A percentile compares a stretch with the other conserved stretches of the same genome.
Conservation (phyloP, 2,888 invertebrate species). For the Exocentrus adspersus region DNA sequence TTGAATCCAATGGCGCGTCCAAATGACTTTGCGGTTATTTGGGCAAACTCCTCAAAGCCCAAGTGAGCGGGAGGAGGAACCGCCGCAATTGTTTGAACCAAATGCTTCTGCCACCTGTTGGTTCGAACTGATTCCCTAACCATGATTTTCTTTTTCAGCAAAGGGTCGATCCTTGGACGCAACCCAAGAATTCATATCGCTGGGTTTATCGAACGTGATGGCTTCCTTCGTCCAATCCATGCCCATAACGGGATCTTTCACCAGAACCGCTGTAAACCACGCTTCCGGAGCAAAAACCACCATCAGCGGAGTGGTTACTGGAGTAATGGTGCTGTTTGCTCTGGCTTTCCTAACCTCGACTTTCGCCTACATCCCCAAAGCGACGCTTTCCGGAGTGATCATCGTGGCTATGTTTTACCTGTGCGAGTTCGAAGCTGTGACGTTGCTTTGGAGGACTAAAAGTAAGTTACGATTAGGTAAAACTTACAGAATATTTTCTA, state of each 20-base stretch:
- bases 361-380: conserved; percentile 87
- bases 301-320: conserved; percentile 82
- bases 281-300: conserved; percentile 89
- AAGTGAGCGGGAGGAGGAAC: too few species aligned
- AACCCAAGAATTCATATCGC: conserved; percentile 90
- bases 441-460: conserved; percentile 80
- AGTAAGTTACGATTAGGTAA: too few species aligned
- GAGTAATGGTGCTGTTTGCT: conserved; percentile 79
- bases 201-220: conserved; percentile 82
- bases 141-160: conserved; percentile 72
- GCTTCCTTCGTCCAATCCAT: conserved; percentile 86
- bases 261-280: conserved; percentile 89
- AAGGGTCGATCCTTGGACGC: conserved; percentile 81
- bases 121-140: too few species aligned
- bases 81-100: not conserved
- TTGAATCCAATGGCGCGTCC: too few species aligned
- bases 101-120: too few species aligned
- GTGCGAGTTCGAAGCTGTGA: conserved; percentile 77
- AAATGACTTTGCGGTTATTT: too few species aligned
- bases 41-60: too few species aligned
- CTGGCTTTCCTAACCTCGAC: conserved; percentile 81
- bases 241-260: conserved; percentile 89
- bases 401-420: conserved; percentile 89
- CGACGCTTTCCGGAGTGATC: conserved; percentile 87
- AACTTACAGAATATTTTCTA: too few species aligned